These are phyloP conservation scores for Theocolax elegans DNA, from an alignment of 1,140 invertebrate species.

Conservation along the genomic window DNA sequence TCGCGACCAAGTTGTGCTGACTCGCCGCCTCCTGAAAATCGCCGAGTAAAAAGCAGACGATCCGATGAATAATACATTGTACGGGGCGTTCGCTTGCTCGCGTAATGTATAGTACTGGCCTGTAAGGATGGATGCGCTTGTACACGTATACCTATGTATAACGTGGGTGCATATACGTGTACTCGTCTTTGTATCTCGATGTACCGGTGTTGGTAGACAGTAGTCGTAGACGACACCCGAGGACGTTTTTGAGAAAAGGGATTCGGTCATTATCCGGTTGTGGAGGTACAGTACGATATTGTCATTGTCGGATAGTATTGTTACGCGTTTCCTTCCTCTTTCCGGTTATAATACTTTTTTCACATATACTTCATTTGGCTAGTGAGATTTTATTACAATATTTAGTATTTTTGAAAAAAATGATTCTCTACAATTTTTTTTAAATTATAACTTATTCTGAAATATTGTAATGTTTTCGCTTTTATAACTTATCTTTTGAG, in stretches of 20 bases:
- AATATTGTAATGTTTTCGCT: no score
- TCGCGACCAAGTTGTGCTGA: slow-evolving; percentile 44
- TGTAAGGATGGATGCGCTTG: slow-evolving; percentile 3
- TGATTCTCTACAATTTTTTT: no score
- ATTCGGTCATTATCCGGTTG: slow-evolving; percentile 27
- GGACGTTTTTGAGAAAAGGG: slow-evolving; percentile 15
- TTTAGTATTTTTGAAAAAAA: no score
- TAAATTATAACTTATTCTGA: no score
- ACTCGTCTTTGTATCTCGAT: background rate
- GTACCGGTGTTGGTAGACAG: background rate
- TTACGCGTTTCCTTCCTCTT: background rate
- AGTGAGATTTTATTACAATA: no score
- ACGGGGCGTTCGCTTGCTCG: slow-evolving; percentile 39
- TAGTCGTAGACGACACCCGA: background rate
- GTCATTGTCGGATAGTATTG: slow-evolving; percentile 23
- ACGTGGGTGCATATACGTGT: background rate
- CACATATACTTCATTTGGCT: no score
- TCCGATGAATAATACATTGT: slow-evolving; percentile 61
- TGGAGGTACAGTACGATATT: slow-evolving; percentile 8
- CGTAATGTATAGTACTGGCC: slow-evolving; percentile 19
- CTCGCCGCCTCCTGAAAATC: slow-evolving; percentile 44
- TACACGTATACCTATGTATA: background rate
- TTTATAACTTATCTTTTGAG: no score
- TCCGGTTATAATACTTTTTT: background rate
- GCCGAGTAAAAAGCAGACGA: slow-evolving; percentile 53